Evolutionary conservation across 2,888 invertebrate genomes (phyloP), one percentile per base, ranked within the genome.

Genomic region (Idaea straminata): DNA sequence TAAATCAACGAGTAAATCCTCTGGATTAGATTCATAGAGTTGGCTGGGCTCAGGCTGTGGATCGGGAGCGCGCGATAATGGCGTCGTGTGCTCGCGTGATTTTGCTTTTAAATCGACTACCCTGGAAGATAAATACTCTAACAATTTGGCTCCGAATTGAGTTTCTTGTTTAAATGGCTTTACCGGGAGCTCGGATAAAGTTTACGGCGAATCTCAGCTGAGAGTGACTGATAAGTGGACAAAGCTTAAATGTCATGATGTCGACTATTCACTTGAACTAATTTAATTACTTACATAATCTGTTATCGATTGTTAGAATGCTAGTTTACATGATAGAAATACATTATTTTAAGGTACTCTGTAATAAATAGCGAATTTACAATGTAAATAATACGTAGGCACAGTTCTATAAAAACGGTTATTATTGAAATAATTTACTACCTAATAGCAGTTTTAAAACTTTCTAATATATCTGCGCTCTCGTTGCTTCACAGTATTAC

Each of bases 11-110:
- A 85, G 87, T 88, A 90, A 91, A 92, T 92, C 92, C 93, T 84
- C 85, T 82, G 93, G 94, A 94, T 93, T 93, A 93, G 92, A 93
- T 90, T 89, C 89, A 91, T 92, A 91, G 92, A 92, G 88, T 92
- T 88, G 86, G 86, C 87, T 92, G 88, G 86, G 86, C 87, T 85
- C 90, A 88, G 91, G 91, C 91, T 89, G 89, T 78, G 91, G 89
- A 88, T 91, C 88, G 83, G 81, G 84, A 79, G 79, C 79, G 79
- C 71, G 88, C 88, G 91, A 92, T 93, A 92, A 92, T 91, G 86
- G 91, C 89, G 78, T 85, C 87, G 89, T 91, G 89, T 91, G 90
- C 88, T 89, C 77, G 89, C 89, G 91, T 91, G 92, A 91, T 92
- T 91, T 85, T 85, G 91, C 91, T 91, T 92, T 92, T 91, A 92